phyloP scores from a whole-genome alignment of 2,113 vertebrate species.

The Ploceus nigricollis region DNA sequence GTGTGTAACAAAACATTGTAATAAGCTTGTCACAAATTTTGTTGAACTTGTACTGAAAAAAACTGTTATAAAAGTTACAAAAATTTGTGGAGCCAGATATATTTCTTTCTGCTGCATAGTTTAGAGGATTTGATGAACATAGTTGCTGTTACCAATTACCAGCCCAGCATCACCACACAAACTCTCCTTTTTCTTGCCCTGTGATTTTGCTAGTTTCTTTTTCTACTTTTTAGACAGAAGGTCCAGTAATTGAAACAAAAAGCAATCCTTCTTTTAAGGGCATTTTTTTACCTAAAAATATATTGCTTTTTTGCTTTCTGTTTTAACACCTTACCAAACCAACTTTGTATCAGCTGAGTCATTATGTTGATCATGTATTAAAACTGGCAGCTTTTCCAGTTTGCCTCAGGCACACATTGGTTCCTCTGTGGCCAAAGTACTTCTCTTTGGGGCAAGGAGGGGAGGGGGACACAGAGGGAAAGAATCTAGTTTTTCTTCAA shows the following conservation, averaged over 20 bases:
- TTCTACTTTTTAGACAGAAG: background rate
- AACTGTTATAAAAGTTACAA: background rate
- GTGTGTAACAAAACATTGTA: background rate
- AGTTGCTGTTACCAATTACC: background rate
- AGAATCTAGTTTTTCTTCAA: background rate
- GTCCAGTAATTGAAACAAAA: background rate
- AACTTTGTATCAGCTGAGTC: background rate
- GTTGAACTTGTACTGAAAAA: background rate
- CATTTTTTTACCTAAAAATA: background rate
- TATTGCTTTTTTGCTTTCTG: background rate
- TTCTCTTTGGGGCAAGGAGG: background rate
- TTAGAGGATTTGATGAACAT: accelerated
- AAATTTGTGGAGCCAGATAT: background rate
- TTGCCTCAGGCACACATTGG: background rate
- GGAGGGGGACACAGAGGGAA: accelerated
- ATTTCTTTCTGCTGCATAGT: background rate
- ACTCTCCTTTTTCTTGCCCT: background rate
- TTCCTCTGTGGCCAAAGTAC: background rate
- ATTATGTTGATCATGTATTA: background rate
- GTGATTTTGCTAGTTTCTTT: background rate
- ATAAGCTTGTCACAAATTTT: background rate
- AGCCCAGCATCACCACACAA: background rate
- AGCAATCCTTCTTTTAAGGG: background rate
- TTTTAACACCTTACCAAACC: background rate
- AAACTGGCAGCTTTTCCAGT: background rate